Evolutionary conservation across 2,113 vertebrate genomes (phyloP).

Genomic region (Dendropsophus ebraccatus): DNA sequence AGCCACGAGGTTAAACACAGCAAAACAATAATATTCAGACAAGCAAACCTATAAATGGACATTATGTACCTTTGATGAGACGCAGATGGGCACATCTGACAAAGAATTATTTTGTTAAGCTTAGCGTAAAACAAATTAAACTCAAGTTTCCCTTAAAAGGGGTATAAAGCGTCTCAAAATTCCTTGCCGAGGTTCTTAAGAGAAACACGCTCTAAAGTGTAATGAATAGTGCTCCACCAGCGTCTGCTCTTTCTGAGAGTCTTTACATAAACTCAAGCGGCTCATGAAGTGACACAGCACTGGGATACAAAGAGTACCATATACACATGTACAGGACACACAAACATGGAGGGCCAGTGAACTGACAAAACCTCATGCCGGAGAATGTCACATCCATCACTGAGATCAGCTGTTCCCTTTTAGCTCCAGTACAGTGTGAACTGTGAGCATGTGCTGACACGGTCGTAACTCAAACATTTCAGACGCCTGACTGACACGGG

Average conservation of each 20-base stretch:
- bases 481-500: slow-evolving; percentile 89
- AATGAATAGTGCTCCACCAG: not conserved
- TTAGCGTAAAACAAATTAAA: slow-evolving; percentile 51
- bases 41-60: slow-evolving; percentile 58
- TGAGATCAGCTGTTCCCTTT: slow-evolving; percentile 81
- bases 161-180: slow-evolving; percentile 33
- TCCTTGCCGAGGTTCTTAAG: slow-evolving; percentile 13
- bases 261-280: not conserved
- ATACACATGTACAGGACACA: not conserved
- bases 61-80: slow-evolving; percentile 59
- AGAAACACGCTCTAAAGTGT: not conserved
- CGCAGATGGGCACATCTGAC: slow-evolving; percentile 52
- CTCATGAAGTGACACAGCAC: not conserved
- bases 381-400: slow-evolving; percentile 77
- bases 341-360: not conserved
- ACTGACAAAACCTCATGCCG: not conserved
- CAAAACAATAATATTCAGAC: slow-evolving; percentile 49
- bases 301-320: too few relatives aligned
- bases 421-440: slow-evolving; percentile 76
- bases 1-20: slow-evolving; percentile 9
- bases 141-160: slow-evolving; percentile 53
- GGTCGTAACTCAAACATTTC: slow-evolving; percentile 82
- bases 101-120: slow-evolving; percentile 52
- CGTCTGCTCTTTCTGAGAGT: not conserved
- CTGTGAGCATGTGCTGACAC: slow-evolving; percentile 84